A percentile compares a stretch with the other conserved stretches of the same genome.
Evolutionary conservation across 1,140 invertebrate species (phyloP).

Genomic region (Rhopalosiphum padi): DNA sequence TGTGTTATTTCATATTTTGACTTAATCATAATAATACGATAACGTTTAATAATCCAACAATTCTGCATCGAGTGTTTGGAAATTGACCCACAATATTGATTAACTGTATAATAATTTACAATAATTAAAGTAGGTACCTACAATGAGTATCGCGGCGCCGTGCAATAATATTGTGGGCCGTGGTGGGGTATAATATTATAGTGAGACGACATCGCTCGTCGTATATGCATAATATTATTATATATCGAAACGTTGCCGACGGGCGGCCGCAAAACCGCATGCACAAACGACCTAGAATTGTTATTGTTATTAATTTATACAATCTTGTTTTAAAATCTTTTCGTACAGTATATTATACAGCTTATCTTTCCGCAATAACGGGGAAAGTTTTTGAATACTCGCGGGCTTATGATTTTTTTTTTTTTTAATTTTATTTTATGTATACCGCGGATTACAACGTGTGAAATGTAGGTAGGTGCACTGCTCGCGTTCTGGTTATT

Average conservation of each 20-base stretch:
- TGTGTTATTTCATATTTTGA: neutral
- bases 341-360: neutral
- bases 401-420: constrained; percentile 1
- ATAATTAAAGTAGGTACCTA: neutral
- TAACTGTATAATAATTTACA: neutral
- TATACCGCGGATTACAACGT: neutral
- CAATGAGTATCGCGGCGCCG: neutral
- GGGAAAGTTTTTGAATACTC: constrained; percentile 23
- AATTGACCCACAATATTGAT: constrained; percentile 27
- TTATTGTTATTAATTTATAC: constrained; percentile 27
- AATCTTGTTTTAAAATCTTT: constrained; percentile 44
- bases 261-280: constrained; percentile 40
- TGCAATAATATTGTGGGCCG: neutral
- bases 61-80: neutral
- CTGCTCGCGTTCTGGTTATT: neutral
- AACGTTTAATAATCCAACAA: neutral
- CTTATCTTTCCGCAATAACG: constrained; percentile 26
- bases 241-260: constrained; percentile 28
- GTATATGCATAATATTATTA: neutral
- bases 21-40: too few species aligned
- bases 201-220: neutral
- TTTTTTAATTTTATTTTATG: neutral
- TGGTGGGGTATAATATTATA: neutral
- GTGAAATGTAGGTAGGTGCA: neutral
- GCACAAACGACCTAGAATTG: constrained; percentile 27